Evolutionary conservation across 1,140 invertebrate genomes (phyloP), one percentile per base, ranked within the genome.

Genomic region (Pararge aegeria): DNA sequence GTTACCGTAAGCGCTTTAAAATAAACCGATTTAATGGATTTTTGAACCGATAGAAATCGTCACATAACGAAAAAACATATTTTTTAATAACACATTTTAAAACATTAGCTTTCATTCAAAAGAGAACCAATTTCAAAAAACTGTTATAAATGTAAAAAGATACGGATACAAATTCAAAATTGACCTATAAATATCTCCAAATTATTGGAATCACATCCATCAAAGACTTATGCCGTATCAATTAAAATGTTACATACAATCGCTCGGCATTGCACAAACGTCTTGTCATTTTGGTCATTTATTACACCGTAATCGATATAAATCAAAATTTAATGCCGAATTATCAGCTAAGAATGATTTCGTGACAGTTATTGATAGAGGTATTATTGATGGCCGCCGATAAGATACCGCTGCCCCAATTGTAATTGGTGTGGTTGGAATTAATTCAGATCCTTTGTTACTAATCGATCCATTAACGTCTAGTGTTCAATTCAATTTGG

Each of bases 321-420:
- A 75, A 75, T 78, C 70, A 75, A 70, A 73, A 64, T 70, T 75
- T 70, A 70, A 77, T 71, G 50, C 61, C 48, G 27, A 67, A 75
- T 75, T 71, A 74, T 68, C 61, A 55, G 68, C 65, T 74, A 66
- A 69, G 55, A 61, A 60, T 52, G 70, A 71, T 75, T 76, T 61
- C 50, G 24, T 65, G 68, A 73, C 70, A 73, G 66, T 70, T 70
- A 75, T 72, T 71, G 67, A 75, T 78, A 63, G 61, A 24, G 27
- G 42, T 49, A 52, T 66, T 61, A 61, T 61, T 38, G 46, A 46
- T 46, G 20, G 16, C 15, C 10, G 46, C 19, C 46, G 57, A 66
- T 66, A 61, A 61, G 54, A 38, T 61, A 55, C 12, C 30, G n/a
- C 0, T 37, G 53, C 20, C n/a, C 16, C 21, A 55, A 5, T 53